Conservation (phyloP, 2,888 invertebrate species). For the Ophioninae sp. region DNA sequence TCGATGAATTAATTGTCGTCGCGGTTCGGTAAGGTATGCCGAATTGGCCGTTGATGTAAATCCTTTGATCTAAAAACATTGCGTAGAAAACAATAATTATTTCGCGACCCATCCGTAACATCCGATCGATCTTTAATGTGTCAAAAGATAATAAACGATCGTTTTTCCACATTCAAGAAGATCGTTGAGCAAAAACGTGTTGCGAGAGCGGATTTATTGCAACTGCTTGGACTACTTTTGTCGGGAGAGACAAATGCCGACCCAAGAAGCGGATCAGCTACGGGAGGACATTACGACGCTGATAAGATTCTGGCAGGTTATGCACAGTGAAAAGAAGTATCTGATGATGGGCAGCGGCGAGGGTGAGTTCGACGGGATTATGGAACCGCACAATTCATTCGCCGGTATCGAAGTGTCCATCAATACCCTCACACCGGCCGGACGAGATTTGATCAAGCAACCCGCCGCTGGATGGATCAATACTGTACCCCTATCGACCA, state of each 20-base stretch:
- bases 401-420: constrained; percentile 69
- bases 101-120: too few species aligned
- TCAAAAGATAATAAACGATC: too few species aligned
- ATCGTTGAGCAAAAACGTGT: constrained; percentile 93
- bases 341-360: constrained; percentile 91
- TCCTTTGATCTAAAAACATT: too few species aligned
- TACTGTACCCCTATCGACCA: constrained; percentile 90
- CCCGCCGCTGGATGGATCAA: constrained; percentile 91
- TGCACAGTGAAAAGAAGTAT: constrained; percentile 97
- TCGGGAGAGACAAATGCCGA: constrained; percentile 93
- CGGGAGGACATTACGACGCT: constrained; percentile 94
- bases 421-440: constrained; percentile 68
- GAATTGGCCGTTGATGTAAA: too few species aligned
- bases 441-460: constrained; percentile 75
- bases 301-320: constrained; percentile 96
- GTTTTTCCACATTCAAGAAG: constrained; percentile 72
- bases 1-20: too few species aligned
- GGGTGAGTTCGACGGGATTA: constrained; percentile 82
- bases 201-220: constrained; percentile 97
- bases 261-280: constrained; percentile 89
- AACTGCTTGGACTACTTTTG: constrained; percentile 98
- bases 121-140: too few species aligned
- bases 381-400: constrained; percentile 74
- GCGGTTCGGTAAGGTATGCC: too few species aligned
- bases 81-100: too few species aligned